A percentile compares a stretch with the other conserved stretches of the same genome.
phyloP scores from a whole-genome alignment of 2,113 vertebrate species.

The Entelurus aequoreus region DNA sequence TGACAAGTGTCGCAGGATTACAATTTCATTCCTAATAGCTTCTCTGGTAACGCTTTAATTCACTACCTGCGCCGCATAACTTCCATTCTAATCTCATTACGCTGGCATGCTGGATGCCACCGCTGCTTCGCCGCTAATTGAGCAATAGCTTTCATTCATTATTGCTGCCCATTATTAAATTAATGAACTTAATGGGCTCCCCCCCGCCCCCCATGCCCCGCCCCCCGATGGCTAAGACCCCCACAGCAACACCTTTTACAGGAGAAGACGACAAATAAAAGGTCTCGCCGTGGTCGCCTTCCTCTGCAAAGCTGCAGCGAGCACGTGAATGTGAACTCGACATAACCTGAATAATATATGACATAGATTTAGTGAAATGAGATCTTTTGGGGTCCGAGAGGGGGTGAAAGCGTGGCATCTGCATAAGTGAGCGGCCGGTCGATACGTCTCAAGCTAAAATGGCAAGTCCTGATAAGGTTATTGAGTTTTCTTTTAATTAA shows the following conservation, averaged over 20 bases:
- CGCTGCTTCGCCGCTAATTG: conserved; percentile 55
- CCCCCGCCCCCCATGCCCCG: conserved; percentile 62
- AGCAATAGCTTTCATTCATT: conserved; percentile 72
- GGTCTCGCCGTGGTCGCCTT: background rate
- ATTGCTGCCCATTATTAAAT: conserved; percentile 74
- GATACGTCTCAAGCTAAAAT: conserved; percentile 65
- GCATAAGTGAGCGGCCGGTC: conserved; percentile 62
- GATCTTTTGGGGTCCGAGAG: conserved; percentile 54
- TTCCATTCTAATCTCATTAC: conserved; percentile 75
- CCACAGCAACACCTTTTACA: conserved; percentile 61
- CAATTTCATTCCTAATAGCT: conserved; percentile 59
- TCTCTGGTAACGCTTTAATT: conserved; percentile 68
- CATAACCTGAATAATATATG: conserved; percentile 48
- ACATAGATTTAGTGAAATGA: conserved; percentile 55
- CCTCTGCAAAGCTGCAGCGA: background rate
- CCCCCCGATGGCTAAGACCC: conserved; percentile 61
- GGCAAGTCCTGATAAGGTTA: conserved; percentile 68
- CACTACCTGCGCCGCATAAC: conserved; percentile 68
- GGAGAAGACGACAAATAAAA: background rate
- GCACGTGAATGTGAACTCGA: background rate
- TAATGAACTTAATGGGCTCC: conserved; percentile 74
- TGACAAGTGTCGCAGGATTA: conserved; percentile 65
- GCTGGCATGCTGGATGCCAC: conserved; percentile 39
- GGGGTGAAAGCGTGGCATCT: conserved; percentile 64
- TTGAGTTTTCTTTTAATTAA: conserved; percentile 74